Evolutionary conservation across 2,888 invertebrate genomes (phyloP).

Genomic region (Nephrotoma guestfalica): DNA sequence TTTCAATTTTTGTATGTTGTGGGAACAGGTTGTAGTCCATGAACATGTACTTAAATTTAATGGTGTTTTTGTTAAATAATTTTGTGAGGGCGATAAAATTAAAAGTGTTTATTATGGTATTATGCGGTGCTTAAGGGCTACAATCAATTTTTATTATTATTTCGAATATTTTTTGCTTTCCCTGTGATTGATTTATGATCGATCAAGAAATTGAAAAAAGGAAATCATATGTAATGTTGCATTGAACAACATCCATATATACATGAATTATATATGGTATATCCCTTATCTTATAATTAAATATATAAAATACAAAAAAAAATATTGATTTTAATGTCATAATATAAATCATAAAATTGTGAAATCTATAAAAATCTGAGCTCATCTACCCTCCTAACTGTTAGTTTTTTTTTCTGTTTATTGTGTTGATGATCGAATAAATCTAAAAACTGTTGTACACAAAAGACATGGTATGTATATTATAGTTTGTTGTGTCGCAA

Average conservation of each 20-base stretch:
- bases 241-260: neutral
- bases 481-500: neutral
- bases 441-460: neutral
- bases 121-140: neutral
- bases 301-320: neutral
- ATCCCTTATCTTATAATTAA: neutral
- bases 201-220: neutral
- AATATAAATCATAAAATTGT: neutral
- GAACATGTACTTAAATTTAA: neutral
- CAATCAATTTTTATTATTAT: neutral
- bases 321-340: neutral
- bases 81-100: neutral
- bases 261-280: neutral
- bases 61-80: neutral
- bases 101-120: neutral
- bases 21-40: neutral
- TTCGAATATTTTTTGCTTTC: neutral
- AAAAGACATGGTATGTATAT: neutral
- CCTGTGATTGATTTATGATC: neutral
- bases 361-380: neutral
- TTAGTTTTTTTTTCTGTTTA: neutral
- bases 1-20: neutral
- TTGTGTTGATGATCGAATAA: neutral
- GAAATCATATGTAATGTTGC: neutral
- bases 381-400: neutral